Conservation (phyloP, 2,797 vertebrate genomes). For the Rhinella marina region DNA sequence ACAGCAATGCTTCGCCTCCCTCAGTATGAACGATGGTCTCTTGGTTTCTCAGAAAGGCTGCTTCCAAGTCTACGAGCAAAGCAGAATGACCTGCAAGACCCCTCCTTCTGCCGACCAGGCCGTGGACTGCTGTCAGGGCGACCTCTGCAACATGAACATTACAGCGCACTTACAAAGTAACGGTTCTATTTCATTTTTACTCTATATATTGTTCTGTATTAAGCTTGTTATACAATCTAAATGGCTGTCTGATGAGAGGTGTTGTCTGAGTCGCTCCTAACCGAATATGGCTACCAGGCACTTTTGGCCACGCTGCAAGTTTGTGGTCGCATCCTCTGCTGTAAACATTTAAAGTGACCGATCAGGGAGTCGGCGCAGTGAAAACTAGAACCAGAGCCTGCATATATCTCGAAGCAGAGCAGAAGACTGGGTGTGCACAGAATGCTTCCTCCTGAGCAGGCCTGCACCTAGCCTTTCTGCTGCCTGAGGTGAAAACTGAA, state of each 20-base stretch:
- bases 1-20: slow-evolving; percentile 91
- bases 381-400: too few relatives aligned
- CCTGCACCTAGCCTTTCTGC: too few relatives aligned
- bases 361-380: too few relatives aligned
- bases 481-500: too few relatives aligned
- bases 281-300: neutral
- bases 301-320: too few relatives aligned
- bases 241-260: neutral
- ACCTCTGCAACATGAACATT: slow-evolving; percentile 94
- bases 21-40: slow-evolving; percentile 83
- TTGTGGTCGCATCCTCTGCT: too few relatives aligned
- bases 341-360: too few relatives aligned
- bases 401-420: too few relatives aligned
- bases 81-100: slow-evolving; percentile 93
- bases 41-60: slow-evolving; percentile 93
- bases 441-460: too few relatives aligned
- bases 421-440: too few relatives aligned
- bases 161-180: slow-evolving; percentile 84
- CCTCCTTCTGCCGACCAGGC: slow-evolving; percentile 92
- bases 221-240: neutral
- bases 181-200: slow-evolving; percentile 73
- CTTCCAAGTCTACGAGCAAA: slow-evolving; percentile 91
- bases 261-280: neutral
- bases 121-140: slow-evolving; percentile 93
- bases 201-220: neutral